Conservation (phyloP, 2,113 vertebrate genomes). For the Corythornis vintsioides region DNA sequence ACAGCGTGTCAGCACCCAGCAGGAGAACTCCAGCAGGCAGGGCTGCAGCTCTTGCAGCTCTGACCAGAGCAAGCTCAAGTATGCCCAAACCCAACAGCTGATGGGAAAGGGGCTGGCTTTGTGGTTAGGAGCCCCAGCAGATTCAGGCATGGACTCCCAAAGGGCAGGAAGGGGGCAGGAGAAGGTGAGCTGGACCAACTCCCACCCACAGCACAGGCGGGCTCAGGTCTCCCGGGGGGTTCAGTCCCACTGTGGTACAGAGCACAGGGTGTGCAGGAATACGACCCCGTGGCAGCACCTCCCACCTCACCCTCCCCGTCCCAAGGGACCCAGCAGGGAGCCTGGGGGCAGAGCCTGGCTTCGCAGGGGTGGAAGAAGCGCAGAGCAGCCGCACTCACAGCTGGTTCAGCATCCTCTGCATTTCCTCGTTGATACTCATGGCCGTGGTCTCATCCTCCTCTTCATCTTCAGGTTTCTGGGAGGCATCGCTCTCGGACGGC, state of each 20-base stretch:
- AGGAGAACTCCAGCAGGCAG: not conserved
- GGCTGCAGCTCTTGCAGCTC: not conserved
- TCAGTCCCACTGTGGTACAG: not conserved
- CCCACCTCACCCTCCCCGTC: not conserved
- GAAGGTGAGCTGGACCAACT: not conserved
- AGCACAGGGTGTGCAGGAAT: not conserved
- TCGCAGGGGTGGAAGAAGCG: rapidly evolving
- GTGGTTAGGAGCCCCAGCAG: not conserved
- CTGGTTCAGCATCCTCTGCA: conserved; percentile 97
- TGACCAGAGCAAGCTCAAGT: not conserved
- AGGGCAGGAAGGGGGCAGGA: rapidly evolving
- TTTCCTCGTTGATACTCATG: conserved; percentile 95
- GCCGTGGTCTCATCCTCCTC: conserved; percentile 81
- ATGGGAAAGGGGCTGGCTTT: not conserved
- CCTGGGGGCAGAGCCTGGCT: not conserved
- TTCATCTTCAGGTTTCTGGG: conserved; percentile 74
- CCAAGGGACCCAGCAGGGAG: not conserved
- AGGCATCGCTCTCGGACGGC: conserved; percentile 76
- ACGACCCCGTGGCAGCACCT: not conserved
- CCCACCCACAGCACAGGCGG: rapidly evolving
- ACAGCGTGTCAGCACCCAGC: not conserved
- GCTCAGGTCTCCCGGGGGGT: not conserved
- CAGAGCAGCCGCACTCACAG: conserved; percentile 82
- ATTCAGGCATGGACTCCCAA: not conserved
- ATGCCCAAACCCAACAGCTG: not conserved